Evolutionary conservation across 2,797 vertebrate species (phyloP).

Genomic region (Micromesistius poutassou): DNA sequence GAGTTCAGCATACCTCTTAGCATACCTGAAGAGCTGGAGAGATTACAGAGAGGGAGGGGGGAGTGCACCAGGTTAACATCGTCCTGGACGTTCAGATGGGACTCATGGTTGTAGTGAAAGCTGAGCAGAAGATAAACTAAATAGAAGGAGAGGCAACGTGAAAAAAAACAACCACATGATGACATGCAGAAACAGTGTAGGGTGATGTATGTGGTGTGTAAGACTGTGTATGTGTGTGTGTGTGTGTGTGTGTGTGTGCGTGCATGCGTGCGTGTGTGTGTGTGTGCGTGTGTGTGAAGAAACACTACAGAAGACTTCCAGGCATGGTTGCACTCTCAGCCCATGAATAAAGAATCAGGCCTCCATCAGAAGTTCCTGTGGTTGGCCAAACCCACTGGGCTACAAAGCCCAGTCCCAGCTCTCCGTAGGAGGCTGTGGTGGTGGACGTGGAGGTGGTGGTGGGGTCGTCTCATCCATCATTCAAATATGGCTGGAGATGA

Average conservation of each 20-base stretch:
- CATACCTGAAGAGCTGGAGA: background rate
- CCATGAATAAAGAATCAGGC: slow-evolving; percentile 61
- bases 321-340: slow-evolving; percentile 28
- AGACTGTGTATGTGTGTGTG: background rate
- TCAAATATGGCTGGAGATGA: slow-evolving; percentile 55
- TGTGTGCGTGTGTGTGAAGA: background rate
- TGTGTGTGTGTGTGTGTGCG: background rate
- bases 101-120: background rate
- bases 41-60: background rate
- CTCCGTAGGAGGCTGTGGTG: background rate
- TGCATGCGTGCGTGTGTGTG: background rate
- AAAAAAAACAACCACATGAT: background rate
- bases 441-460: slow-evolving; percentile 40
- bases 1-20: background rate
- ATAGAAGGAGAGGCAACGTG: background rate
- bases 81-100: background rate
- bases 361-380: slow-evolving; percentile 29
- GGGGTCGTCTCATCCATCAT: slow-evolving; percentile 10
- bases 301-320: slow-evolving; percentile 12
- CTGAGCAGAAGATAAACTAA: background rate
- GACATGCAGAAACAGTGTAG: background rate
- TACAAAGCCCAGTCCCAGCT: background rate
- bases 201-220: background rate
- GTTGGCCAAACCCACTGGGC: slow-evolving; percentile 40
- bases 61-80: background rate